Percentiles rank a stretch among this genome's conserved stretches.
Evolutionary conservation across 2,888 invertebrate species (phyloP).

Genomic region (Lymantria dispar): DNA sequence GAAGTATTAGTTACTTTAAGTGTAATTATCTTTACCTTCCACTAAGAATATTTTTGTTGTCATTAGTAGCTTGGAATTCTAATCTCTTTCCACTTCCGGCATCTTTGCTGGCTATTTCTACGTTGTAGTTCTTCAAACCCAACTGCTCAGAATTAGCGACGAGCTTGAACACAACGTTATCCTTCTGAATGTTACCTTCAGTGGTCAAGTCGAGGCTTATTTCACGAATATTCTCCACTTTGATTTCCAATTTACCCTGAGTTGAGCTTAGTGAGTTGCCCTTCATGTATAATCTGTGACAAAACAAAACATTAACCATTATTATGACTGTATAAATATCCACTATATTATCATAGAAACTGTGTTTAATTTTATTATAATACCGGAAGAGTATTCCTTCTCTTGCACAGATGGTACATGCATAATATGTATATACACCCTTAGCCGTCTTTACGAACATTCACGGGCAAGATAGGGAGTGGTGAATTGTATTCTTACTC

Average conservation of each 20-base stretch:
- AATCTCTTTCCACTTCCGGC: slow-evolving; percentile 84
- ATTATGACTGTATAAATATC: too few relatives aligned
- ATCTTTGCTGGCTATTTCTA: slow-evolving; percentile 85
- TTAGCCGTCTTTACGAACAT: too few relatives aligned
- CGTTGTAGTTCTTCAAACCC: slow-evolving; percentile 84
- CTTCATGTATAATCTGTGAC: slow-evolving; percentile 58
- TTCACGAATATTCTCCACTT: slow-evolving; percentile 76
- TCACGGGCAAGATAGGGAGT: too few relatives aligned
- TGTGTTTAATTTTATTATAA: too few relatives aligned
- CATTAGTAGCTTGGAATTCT: slow-evolving; percentile 84
- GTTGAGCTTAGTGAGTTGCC: slow-evolving; percentile 73
- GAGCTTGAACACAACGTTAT: slow-evolving; percentile 84
- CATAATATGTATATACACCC: too few relatives aligned
- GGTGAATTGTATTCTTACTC: too few relatives aligned
- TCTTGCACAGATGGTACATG: too few relatives aligned
- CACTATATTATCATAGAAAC: too few relatives aligned
- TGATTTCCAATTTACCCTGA: slow-evolving; percentile 82
- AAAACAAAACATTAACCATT: background rate
- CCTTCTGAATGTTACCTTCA: slow-evolving; percentile 82
- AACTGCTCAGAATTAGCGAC: slow-evolving; percentile 85
- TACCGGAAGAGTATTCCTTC: too few relatives aligned
- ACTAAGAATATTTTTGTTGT: slow-evolving; percentile 85
- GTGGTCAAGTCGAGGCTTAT: slow-evolving; percentile 77
- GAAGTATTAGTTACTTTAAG: too few relatives aligned
- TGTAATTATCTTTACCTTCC: slow-evolving; percentile 79